Evolutionary conservation across 2,797 vertebrate species (phyloP).

Genomic region (Hylomyscus alleni): DNA sequence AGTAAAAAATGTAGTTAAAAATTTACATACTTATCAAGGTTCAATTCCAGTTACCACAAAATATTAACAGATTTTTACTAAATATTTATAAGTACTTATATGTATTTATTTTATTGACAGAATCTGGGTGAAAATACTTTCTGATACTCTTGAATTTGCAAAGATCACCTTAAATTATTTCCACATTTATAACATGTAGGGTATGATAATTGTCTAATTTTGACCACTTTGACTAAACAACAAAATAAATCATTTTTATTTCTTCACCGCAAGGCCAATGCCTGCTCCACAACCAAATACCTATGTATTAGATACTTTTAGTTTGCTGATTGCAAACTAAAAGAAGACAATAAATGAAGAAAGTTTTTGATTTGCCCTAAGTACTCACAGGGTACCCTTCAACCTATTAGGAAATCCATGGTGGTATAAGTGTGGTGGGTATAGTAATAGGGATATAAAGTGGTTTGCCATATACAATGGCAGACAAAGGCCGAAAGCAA

Average conservation of each 20-base stretch:
- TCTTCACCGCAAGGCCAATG: constrained; percentile 82
- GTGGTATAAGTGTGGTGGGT: not conserved
- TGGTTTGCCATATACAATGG: not conserved
- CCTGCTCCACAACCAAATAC: constrained; percentile 42
- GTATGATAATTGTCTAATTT: not conserved
- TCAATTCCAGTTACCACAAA: not conserved
- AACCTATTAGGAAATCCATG: not conserved
- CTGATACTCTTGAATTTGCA: not conserved
- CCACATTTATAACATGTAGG: not conserved
- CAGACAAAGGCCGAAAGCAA: not conserved
- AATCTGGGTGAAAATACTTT: not conserved
- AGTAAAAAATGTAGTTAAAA: not conserved
- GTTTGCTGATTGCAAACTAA: not conserved
- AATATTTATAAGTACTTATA: not conserved
- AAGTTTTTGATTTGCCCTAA: not conserved
- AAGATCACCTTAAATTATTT: not conserved
- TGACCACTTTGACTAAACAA: not conserved
- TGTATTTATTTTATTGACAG: not conserved
- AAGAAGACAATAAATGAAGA: not conserved
- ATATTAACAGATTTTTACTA: not conserved
- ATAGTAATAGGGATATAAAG: not conserved
- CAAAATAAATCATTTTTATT: constrained; percentile 81
- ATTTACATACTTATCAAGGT: not conserved
- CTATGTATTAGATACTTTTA: not conserved
- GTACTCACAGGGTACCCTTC: not conserved